Evolutionary conservation across 1,140 invertebrate species (phyloP), one percentile per base, ranked within the genome.

Genomic region (Drosophila auraria): DNA sequence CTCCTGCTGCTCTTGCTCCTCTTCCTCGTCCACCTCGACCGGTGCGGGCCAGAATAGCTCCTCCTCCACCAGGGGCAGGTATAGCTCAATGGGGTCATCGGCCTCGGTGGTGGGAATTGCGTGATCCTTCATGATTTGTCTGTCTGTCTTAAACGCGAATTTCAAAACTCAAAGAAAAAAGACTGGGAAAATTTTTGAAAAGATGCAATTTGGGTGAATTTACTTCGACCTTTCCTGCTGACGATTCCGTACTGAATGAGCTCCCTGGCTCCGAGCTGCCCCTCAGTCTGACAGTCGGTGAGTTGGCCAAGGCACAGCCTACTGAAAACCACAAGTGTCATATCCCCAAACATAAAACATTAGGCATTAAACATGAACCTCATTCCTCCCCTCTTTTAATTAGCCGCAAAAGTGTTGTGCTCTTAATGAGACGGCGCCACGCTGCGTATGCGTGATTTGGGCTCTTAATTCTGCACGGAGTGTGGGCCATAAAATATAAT

Each of bases 351-450:
- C 20, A 60, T 38, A 33, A 30, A 14, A 27, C 20, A 60, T 38
- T 40, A 30, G 11, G 20, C n/a, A 69, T 62, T 42, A 38, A 60
- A 9, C 4, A 15, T 36, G 14, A 38, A 33, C 23, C 58, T 49
- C 36, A 17, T 42, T 11, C 15, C 23, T 5, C 2, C 2, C 5
- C 2, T 3, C 44, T 68, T 70, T 69, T 70, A 70, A 70, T 70
- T 70, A 70, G 63, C 68, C 68, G n/a, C 68, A 54, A 69, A 68
- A 70, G 63, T 53, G 63, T 44, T 42, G 47, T 51, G 47, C 38
- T 38, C 15, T 11, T 70, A 70, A 70, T 70, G 64, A 56, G 49
- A 38, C 15, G 38, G n/a, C 20, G 4, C 45, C 66, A 70, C 38
- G 27, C 27, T 50, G 63, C 66, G 47, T 44, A 70, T 70, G 49